These are phyloP conservation scores for Drosophila meridionalis DNA, from an alignment of 2,888 invertebrate species.

Conservation along the genomic window DNA sequence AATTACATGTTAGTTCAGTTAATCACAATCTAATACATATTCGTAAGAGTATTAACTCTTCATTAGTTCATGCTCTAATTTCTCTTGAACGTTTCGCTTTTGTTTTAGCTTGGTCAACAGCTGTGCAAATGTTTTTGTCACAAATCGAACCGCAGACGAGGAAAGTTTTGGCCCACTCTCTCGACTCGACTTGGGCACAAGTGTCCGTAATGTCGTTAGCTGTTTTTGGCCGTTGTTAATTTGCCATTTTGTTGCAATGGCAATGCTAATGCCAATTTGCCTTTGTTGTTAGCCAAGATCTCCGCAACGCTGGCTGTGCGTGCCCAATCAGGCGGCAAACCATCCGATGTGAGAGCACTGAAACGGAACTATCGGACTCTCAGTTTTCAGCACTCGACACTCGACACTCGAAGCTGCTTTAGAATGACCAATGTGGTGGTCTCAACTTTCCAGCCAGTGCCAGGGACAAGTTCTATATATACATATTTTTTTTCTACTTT, in stretches of 20 bases:
- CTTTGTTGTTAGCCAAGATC: constrained; percentile 40
- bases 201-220: constrained; percentile 50
- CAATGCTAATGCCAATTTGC: constrained; percentile 46
- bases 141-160: constrained; percentile 49
- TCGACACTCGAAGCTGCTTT: constrained; percentile 32
- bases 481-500: neutral
- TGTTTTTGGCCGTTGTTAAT: constrained; percentile 44
- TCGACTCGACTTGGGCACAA: constrained; percentile 14
- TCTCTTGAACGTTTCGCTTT: constrained; percentile 12
- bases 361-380: constrained; percentile 68
- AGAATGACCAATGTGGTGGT: constrained; percentile 67
- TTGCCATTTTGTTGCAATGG: constrained; percentile 53
- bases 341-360: constrained; percentile 59
- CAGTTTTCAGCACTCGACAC: constrained; percentile 59
- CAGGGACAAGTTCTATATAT: constrained; percentile 45
- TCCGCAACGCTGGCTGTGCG: constrained; percentile 20
- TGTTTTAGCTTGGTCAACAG: constrained; percentile 45
- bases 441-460: constrained; percentile 57
- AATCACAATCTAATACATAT: neutral
- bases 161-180: constrained; percentile 49
- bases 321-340: constrained; percentile 41
- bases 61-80: neutral
- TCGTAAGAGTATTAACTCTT: constrained; percentile 12
- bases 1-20: too few species aligned
- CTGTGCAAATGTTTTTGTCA: constrained; percentile 64